Evolutionary conservation across 2,888 invertebrate genomes (phyloP).

Genomic region (Meloe dianella): DNA sequence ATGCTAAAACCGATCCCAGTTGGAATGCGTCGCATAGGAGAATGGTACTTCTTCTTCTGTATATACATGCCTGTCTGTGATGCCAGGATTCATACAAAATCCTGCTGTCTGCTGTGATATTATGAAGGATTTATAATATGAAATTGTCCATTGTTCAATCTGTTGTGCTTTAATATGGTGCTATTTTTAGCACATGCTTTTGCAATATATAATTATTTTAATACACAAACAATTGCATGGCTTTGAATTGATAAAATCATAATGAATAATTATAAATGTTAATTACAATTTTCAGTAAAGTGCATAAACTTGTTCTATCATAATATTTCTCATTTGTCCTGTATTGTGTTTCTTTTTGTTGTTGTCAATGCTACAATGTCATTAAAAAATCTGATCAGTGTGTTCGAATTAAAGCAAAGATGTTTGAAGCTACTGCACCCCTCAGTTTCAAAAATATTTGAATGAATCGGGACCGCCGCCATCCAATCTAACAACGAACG

Average conservation of each 20-base stretch:
- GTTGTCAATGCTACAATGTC: not conserved
- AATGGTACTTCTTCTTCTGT: conserved; percentile 21
- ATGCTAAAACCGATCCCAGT: conserved; percentile 53
- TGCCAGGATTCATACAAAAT: conserved; percentile 31
- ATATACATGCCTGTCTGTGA: conserved; percentile 16
- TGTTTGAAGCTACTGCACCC: not conserved
- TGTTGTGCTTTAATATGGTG: too few species aligned
- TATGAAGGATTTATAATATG: conserved; percentile 30
- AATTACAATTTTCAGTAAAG: not conserved
- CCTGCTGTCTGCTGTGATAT: conserved; percentile 29
- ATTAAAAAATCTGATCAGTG: not conserved
- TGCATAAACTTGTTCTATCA: not conserved
- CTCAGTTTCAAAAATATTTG: not conserved
- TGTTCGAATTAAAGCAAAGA: not conserved
- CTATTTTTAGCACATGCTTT: not conserved
- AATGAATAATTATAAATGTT: not conserved
- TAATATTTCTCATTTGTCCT: too few species aligned
- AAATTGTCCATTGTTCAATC: conserved; percentile 8
- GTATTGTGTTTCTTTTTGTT: not conserved
- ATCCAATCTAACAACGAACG: not conserved
- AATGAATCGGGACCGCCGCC: not conserved
- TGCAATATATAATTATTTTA: not conserved
- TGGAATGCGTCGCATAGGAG: conserved; percentile 43
- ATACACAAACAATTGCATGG: not conserved
- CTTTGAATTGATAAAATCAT: not conserved